Evolutionary conservation across 1,140 invertebrate species (phyloP).

Genomic region (Akabosia matsudoensis): DNA sequence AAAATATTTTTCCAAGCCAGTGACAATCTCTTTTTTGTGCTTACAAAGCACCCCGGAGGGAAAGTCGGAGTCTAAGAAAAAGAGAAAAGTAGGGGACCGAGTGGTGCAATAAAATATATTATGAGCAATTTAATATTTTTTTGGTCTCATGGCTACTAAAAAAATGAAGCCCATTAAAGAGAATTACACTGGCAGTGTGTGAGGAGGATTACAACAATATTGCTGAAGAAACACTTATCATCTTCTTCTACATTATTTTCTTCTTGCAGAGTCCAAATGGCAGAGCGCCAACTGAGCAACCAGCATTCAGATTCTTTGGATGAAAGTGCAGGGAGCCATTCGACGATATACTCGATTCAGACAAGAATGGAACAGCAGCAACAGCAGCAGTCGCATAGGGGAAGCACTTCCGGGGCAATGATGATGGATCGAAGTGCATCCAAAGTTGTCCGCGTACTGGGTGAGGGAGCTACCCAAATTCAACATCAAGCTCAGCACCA

Average conservation of each 20-base stretch:
- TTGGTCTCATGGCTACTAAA: too few relatives aligned
- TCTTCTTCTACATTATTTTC: too few relatives aligned
- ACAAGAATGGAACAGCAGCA: constrained; percentile 39
- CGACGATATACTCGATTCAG: constrained; percentile 45
- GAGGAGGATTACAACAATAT: too few relatives aligned
- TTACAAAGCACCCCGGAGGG: neutral
- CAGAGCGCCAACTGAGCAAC: constrained; percentile 36
- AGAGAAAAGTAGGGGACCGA: neutral
- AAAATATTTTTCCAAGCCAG: neutral
- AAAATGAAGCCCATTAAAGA: too few relatives aligned
- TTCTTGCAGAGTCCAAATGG: constrained; percentile 43
- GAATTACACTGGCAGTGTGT: too few relatives aligned
- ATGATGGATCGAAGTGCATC: constrained; percentile 26
- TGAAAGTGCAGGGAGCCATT: neutral
- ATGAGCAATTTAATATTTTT: neutral
- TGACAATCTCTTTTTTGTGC: neutral
- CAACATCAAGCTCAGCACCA: constrained; percentile 14
- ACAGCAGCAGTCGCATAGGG: neutral
- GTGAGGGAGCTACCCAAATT: constrained; percentile 31
- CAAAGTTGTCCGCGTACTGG: constrained; percentile 45
- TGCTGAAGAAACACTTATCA: too few relatives aligned
- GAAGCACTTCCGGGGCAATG: neutral
- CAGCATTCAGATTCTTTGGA: constrained; percentile 35
- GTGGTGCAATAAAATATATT: neutral
- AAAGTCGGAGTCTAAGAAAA: too few relatives aligned